These are phyloP conservation scores for Formica selysi DNA, from an alignment of 1,140 invertebrate genomes.

Conservation along the genomic window DNA sequence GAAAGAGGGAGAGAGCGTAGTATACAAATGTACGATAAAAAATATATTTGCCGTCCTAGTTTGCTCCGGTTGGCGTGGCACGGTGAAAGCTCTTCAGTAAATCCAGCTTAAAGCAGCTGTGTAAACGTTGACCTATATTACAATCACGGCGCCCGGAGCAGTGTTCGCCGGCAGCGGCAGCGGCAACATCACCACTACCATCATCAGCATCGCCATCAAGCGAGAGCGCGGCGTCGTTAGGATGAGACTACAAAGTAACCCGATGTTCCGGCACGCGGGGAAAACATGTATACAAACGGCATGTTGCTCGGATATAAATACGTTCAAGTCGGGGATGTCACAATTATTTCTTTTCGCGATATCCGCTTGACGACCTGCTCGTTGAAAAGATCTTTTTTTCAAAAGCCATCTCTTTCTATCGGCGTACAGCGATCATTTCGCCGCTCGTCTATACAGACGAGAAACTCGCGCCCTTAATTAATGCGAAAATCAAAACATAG, in stretches of 20 bases:
- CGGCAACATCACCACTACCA: slow-evolving; percentile 43
- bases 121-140: slow-evolving; percentile 86
- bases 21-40: slow-evolving; percentile 62
- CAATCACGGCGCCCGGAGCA: slow-evolving; percentile 77
- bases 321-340: slow-evolving; percentile 37
- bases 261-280: slow-evolving; percentile 16
- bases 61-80: slow-evolving; percentile 81
- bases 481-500: slow-evolving; percentile 28
- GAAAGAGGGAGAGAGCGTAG: not conserved
- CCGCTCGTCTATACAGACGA: slow-evolving; percentile 9
- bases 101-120: slow-evolving; percentile 85
- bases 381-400: not conserved
- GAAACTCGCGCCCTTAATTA: slow-evolving; percentile 55
- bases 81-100: slow-evolving; percentile 84
- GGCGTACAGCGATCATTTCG: slow-evolving; percentile 28
- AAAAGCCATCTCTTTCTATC: slow-evolving; percentile 46
- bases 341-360: slow-evolving; percentile 53
- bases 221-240: slow-evolving; percentile 36
- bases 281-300: not conserved
- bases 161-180: slow-evolving; percentile 21
- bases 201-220: slow-evolving; percentile 25
- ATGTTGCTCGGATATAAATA: slow-evolving; percentile 31
- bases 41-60: slow-evolving; percentile 85
- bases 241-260: slow-evolving; percentile 67
- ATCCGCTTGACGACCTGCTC: not conserved